These are phyloP conservation scores for Forbesichthys papilliferus DNA, from an alignment of 2,113 vertebrate species.

Conservation along the genomic window DNA sequence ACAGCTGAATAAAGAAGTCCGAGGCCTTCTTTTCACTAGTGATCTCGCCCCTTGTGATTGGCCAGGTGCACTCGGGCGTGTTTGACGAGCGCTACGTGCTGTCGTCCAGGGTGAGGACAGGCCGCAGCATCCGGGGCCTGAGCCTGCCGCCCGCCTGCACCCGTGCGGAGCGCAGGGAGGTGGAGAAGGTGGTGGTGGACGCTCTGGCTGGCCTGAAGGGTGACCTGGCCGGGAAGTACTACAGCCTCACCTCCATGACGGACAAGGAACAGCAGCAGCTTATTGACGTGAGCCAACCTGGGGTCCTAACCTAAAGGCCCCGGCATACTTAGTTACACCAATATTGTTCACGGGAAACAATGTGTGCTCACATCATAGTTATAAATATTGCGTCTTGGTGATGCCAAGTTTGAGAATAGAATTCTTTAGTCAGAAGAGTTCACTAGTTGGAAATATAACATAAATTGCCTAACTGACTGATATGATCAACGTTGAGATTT, in stretches of 20 bases:
- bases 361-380: too few relatives aligned
- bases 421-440: too few relatives aligned
- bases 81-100: constrained; percentile 96
- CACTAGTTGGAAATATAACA: too few relatives aligned
- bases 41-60: background rate
- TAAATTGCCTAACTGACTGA: too few relatives aligned
- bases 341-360: too few relatives aligned
- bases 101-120: constrained; percentile 89
- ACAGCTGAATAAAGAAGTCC: background rate
- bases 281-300: constrained; percentile 70
- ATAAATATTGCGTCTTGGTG: too few relatives aligned
- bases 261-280: constrained; percentile 78
- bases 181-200: constrained; percentile 76
- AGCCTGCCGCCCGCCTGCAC: constrained; percentile 78
- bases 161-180: constrained; percentile 76
- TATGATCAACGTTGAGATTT: too few relatives aligned
- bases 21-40: background rate
- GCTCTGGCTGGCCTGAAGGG: constrained; percentile 71
- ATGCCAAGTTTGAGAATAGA: too few relatives aligned
- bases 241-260: constrained; percentile 75
- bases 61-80: constrained; percentile 83
- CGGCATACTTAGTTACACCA: too few relatives aligned
- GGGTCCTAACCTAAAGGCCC: too few relatives aligned
- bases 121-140: constrained; percentile 77
- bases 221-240: constrained; percentile 71